Evolutionary conservation across 2,113 vertebrate species (phyloP).

Genomic region (Emberiza fucata): DNA sequence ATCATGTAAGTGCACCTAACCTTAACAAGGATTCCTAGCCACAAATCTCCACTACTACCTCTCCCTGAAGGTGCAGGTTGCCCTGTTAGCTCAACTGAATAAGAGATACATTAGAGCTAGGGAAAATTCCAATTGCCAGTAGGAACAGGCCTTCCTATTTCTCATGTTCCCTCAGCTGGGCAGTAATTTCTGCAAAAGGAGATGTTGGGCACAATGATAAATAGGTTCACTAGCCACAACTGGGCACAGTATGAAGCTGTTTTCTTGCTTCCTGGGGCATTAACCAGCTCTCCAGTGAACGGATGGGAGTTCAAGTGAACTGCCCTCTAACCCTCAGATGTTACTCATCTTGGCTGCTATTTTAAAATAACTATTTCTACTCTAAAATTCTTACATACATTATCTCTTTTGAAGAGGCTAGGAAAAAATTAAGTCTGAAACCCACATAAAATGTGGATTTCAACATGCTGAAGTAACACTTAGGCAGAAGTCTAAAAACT

Average conservation of each 20-base stretch:
- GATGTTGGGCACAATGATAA: not conserved
- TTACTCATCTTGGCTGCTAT: not conserved
- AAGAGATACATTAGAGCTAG: not conserved
- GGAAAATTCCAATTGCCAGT: not conserved
- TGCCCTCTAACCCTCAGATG: not conserved
- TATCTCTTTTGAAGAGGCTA: not conserved
- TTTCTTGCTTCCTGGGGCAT: not conserved
- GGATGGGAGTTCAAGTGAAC: not conserved
- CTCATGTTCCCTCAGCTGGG: not conserved
- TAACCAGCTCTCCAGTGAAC: not conserved
- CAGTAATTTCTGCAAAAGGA: not conserved
- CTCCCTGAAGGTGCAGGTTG: not conserved
- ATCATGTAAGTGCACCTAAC: not conserved
- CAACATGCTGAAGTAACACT: not conserved
- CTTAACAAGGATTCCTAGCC: not conserved
- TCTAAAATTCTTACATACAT: not conserved
- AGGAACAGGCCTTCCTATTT: not conserved
- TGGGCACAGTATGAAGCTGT: too few relatives aligned
- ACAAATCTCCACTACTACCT: not conserved
- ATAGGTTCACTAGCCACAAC: not conserved
- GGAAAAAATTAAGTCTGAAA: not conserved
- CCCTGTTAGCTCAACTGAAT: not conserved
- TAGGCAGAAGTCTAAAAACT: not conserved
- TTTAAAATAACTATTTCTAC: not conserved
- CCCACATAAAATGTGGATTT: not conserved